Base-by-base conservation (phyloP, 2,888 invertebrate species). In the Chromoteleia sp. region DNA sequence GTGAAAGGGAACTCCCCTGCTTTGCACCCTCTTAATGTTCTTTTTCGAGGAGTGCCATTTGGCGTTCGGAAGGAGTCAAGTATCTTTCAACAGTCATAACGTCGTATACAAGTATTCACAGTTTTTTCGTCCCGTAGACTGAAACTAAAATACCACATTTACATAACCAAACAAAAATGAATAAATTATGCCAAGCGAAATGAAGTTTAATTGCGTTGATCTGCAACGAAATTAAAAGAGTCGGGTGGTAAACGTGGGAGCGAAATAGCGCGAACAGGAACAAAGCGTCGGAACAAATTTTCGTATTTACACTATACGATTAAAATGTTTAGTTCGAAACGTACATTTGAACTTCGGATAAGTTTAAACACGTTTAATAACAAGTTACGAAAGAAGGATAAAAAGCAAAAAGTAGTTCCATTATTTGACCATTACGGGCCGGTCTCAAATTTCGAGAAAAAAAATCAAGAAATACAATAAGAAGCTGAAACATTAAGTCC, bases 181-280 rank as follows among this genome's bases (percentile, higher is more conserved):
- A 65, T 65, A 25, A 50, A 50, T 65, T 65, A 65, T 48, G 15
- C 36, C 48, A 8, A 8, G 12, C 21, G 33, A 36, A 65, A 50
- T 65, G 36, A 36, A 65, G 50, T 65, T 50, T 36, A 36, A 65
- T 65, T 50, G 15, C 14, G 65, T 65, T 36, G 21, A 48, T 48
- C 48, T 36, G 48, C 33, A 8, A 21, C 39, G 21, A n/a, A 39
- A 58, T 39, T 58, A 58, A 58, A 58, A 36, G 17, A 17, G 36
- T 17, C 15, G 41, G n/a, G n/a, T 58, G 25, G 7, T 7, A 58
- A 58, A 17, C 2, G 21, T 21, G n/a, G 15, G 33, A 10, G 12
- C 10, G 15, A n/a, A n/a, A n/a, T n/a, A n/a, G n/a, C n/a, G n/a
- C n/a, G n/a, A n/a, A n/a, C n/a, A n/a, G n/a, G n/a, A n/a, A n/a